Evolutionary conservation across 2,113 vertebrate genomes (phyloP).

Genomic region (Carassius carassius): DNA sequence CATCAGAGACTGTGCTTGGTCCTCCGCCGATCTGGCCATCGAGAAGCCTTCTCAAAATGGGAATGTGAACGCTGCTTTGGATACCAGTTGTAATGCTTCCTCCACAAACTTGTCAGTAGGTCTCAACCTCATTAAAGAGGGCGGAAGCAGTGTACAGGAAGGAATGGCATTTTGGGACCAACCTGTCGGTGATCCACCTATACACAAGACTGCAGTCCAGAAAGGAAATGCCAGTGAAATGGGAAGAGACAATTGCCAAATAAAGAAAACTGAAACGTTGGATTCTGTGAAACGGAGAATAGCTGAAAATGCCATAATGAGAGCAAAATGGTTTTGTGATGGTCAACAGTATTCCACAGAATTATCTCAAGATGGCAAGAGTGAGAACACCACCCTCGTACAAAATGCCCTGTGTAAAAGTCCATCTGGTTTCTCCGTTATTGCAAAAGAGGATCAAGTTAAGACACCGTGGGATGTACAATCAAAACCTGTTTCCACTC

Average conservation of each 20-base stretch:
- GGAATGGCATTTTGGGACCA: constrained; percentile 6
- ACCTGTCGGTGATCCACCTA: constrained; percentile 28
- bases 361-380: background rate
- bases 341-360: background rate
- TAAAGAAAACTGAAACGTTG: constrained; percentile 26
- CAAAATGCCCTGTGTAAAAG: background rate
- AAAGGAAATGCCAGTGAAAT: background rate
- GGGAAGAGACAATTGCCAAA: background rate
- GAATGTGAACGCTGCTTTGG: constrained; percentile 1
- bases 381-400: background rate
- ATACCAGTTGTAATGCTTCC: background rate
- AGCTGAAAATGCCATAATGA: constrained; percentile 59
- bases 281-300: constrained; percentile 58
- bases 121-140: constrained; percentile 11
- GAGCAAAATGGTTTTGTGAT: constrained; percentile 62
- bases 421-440: no score
- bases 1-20: constrained; percentile 78
- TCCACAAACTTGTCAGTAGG: constrained; percentile 3
- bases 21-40: constrained; percentile 64
- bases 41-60: constrained; percentile 47
- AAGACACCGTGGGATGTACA: background rate
- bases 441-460: constrained; percentile 5
- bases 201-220: background rate
- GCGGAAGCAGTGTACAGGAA: constrained; percentile 33
- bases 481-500: background rate